Evolutionary conservation across 2,113 vertebrate genomes (phyloP), one percentile per base, ranked within the genome.

Genomic region (Xiphophorus maculatus): DNA sequence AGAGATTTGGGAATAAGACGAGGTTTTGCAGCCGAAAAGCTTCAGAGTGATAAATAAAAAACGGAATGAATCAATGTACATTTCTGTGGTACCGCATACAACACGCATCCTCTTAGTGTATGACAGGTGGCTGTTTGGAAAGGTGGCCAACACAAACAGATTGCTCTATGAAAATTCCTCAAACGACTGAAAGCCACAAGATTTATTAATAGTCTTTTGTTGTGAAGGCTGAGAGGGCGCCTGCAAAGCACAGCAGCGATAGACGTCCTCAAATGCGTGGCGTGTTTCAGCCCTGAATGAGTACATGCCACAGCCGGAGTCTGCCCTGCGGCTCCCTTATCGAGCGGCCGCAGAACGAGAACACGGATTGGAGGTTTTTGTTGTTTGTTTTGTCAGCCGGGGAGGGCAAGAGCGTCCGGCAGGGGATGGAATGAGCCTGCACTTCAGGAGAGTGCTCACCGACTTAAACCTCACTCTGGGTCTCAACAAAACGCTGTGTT

Each of bases 401-500:
- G 33, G 60, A 32, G 5, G 29, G 29, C 15, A 58, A 29, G 69
- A 76, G 32, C 69, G 73, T 63, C 42, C 71, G 54, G 84, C 73
- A 9, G 69, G 84, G 73, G 73, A 67, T 66, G 80, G 66, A 76
- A 82, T 44, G 69, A 73, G 65, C 2, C 61, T 4, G 61, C 68
- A 29, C 78, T 75, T 64, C 28, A 35, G 58, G 64, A 58, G 72
- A 58, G 9, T 51, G 32, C 9, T 37, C 32, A 1, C 48, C 62
- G 25, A 66, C 5, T 80, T 80, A 35, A 62, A 71, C 44, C 44
- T 19, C 44, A 67, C 69, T 11, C 73, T 42, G 35, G 30, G 73
- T 51, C 2, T 66, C n/a, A 42, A 71, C 67, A 42, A 15, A 25
- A 65, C 40, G 22, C 48, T 4, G 37, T 19, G 27, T 40, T 25